A percentile compares a stretch with the other conserved stretches of the same genome.
Evolutionary conservation across 2,888 invertebrate species (phyloP).

Genomic region (Dicranocentrus wangi): DNA sequence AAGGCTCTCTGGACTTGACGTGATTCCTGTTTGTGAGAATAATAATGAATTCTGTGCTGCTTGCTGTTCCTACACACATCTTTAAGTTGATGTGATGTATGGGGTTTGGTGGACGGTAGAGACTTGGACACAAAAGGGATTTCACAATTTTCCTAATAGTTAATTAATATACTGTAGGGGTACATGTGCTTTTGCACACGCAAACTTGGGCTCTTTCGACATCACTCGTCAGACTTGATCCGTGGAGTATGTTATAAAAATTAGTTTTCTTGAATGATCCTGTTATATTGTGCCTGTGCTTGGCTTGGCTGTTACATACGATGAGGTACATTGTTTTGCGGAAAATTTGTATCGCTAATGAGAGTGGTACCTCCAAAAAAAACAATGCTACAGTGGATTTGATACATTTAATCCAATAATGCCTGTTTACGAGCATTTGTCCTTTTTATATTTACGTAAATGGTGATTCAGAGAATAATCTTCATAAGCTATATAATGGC

Average conservation of each 20-base stretch:
- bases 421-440: neutral
- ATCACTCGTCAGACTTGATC: conserved; percentile 20
- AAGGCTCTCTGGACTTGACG: too few species aligned
- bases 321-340: neutral
- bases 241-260: neutral
- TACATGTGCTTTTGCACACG: neutral
- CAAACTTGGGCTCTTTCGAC: conserved; percentile 27
- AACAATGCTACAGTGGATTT: too few species aligned
- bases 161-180: conserved; percentile 18
- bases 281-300: neutral
- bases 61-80: neutral
- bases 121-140: neutral
- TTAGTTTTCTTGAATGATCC: neutral
- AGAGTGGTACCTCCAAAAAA: neutral
- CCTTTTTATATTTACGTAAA: conserved; percentile 10
- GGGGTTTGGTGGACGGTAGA: neutral
- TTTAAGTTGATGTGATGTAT: neutral
- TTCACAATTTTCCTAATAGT: conserved; percentile 22
- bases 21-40: too few species aligned
- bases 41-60: too few species aligned
- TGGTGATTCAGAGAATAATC: too few species aligned
- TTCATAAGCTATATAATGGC: too few species aligned
- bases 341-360: neutral
- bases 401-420: neutral
- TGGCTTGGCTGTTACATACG: neutral